Evolutionary conservation across 2,888 invertebrate species (phyloP).

Genomic region (Leucoma salicis): DNA sequence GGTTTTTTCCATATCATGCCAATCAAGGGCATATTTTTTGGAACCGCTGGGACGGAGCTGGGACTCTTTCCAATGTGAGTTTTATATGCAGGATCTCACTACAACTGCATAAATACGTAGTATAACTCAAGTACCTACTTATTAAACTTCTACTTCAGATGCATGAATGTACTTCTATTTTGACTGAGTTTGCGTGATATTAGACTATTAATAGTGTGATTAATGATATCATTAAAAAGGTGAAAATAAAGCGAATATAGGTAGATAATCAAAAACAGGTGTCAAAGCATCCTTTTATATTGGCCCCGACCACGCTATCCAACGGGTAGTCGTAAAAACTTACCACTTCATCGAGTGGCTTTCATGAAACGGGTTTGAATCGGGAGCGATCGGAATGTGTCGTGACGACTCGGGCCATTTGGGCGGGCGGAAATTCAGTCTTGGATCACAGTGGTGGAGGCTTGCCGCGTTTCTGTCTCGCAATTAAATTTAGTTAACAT

Average conservation of each 20-base stretch:
- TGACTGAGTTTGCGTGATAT: neutral
- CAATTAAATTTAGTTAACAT: constrained; percentile 48
- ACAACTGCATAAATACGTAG: no score
- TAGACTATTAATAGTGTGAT: neutral
- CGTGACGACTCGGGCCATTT: constrained; percentile 51
- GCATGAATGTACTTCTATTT: no score
- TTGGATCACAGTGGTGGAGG: constrained; percentile 42
- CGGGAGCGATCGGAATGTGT: constrained; percentile 42
- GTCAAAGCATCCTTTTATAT: constrained; percentile 71
- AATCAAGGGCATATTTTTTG: no score
- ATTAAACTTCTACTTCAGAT: no score
- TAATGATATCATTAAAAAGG: constrained; percentile 2
- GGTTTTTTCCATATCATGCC: no score
- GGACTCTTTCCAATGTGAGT: no score
- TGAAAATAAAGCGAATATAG: constrained; percentile 23
- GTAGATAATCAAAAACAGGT: constrained; percentile 60
- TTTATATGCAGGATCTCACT: no score
- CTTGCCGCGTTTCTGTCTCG: constrained; percentile 40
- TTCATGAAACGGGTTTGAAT: constrained; percentile 61
- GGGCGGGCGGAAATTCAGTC: constrained; percentile 72
- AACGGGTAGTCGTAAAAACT: constrained; percentile 76
- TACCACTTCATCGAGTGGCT: constrained; percentile 79
- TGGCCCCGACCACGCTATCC: constrained; percentile 63
- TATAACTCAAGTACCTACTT: no score
- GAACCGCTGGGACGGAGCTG: no score